phyloP scores from a whole-genome alignment of 2,888 invertebrate species.

The Andrena camellia region DNA sequence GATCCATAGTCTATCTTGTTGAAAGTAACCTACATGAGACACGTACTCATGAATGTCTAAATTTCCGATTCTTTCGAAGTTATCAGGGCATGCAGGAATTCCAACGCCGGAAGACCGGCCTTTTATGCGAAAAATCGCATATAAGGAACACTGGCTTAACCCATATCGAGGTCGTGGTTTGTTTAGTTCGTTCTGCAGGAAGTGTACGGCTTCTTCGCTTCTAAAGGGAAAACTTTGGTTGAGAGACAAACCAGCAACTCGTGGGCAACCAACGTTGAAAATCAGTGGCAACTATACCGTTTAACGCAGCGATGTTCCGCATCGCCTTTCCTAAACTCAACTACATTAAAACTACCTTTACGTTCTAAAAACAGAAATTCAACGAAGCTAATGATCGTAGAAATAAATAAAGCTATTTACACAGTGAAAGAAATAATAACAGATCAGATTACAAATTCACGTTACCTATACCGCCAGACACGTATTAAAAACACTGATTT shows the following conservation, averaged over 20 bases:
- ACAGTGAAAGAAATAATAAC: neutral
- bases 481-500: neutral
- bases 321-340: no score
- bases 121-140: slow-evolving; percentile 60
- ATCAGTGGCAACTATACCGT: neutral
- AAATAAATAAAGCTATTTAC: no score
- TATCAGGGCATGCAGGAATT: slow-evolving; percentile 48
- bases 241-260: neutral
- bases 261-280: neutral
- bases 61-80: slow-evolving; percentile 42
- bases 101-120: slow-evolving; percentile 26
- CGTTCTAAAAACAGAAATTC: no score
- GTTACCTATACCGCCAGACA: neutral
- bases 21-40: neutral
- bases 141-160: slow-evolving; percentile 60
- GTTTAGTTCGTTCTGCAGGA: slow-evolving; percentile 63
- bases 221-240: neutral
- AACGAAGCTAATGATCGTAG: no score
- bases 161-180: slow-evolving; percentile 60
- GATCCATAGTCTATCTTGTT: neutral
- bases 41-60: slow-evolving; percentile 17
- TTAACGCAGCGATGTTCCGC: no score
- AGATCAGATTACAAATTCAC: neutral
- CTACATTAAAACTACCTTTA: no score
- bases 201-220: slow-evolving; percentile 58